phyloP scores from a whole-genome alignment of 1,140 invertebrate genomes.

The Anoplophora glabripennis region DNA sequence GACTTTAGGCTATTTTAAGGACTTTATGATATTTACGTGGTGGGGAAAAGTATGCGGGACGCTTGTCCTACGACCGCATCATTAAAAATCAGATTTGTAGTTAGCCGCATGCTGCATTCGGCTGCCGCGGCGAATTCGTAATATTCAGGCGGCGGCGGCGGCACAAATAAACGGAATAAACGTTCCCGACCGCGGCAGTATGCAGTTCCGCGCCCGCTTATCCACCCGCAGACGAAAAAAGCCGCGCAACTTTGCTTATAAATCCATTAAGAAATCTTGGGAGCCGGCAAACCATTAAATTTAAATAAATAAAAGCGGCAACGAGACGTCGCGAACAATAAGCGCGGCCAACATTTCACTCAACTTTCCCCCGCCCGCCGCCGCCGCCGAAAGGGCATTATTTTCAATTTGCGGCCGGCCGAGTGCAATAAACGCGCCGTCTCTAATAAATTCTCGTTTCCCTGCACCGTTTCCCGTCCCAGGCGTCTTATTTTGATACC shows the following conservation, averaged over 20 bases:
- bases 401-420: conserved; percentile 17
- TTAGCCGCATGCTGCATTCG: too few species aligned
- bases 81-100: too few species aligned
- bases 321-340: conserved; percentile 14
- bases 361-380: conserved; percentile 1
- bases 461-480: conserved; percentile 1
- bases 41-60: too few species aligned
- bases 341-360: conserved; percentile 12
- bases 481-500: conserved; percentile 18
- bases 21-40: too few species aligned
- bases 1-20: too few species aligned
- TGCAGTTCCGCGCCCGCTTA: too few species aligned
- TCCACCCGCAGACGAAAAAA: background rate
- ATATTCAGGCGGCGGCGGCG: too few species aligned
- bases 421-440: conserved; percentile 15
- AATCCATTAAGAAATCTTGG: conserved; percentile 16
- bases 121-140: too few species aligned
- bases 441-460: conserved; percentile 7
- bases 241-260: conserved; percentile 12
- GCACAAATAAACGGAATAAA: too few species aligned
- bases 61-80: too few species aligned
- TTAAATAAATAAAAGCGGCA: conserved; percentile 13
- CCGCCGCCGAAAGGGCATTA: conserved; percentile 8
- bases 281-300: conserved; percentile 16
- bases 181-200: too few species aligned